A percentile compares a stretch with the other conserved stretches of the same genome.
Conservation (phyloP, 2,888 invertebrate species). For the Omphaloscelis lunosa region DNA sequence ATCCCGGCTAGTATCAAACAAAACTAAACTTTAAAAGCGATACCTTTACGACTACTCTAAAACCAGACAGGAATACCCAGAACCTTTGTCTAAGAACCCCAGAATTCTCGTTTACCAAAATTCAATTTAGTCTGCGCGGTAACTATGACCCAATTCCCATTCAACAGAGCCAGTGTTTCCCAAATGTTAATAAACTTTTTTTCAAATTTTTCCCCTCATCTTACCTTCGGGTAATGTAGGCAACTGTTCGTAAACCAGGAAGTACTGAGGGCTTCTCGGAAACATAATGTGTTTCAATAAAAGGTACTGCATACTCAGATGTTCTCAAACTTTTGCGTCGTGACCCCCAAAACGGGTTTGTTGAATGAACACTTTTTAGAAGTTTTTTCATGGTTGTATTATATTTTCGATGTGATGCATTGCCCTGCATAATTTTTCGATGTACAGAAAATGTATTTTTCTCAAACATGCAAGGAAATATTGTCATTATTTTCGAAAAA, state of each 20-base stretch:
- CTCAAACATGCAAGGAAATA: too few species aligned
- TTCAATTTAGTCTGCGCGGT: conserved; percentile 58
- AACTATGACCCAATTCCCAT: conserved; percentile 59
- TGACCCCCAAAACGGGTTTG: conserved; percentile 19
- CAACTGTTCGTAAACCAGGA: conserved; percentile 50
- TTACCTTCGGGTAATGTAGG: conserved; percentile 51
- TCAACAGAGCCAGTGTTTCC: conserved; percentile 40
- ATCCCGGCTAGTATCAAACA: neutral
- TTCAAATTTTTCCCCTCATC: conserved; percentile 35
- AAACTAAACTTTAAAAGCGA: conserved; percentile 29
- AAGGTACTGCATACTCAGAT: conserved; percentile 53
- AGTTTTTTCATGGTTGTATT: conserved; percentile 12
- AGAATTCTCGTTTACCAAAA: conserved; percentile 50
- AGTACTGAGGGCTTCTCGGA: conserved; percentile 40
- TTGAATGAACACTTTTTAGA: conserved; percentile 20
- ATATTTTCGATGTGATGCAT: conserved; percentile 6
- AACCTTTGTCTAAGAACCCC: conserved; percentile 44
- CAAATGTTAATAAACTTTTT: conserved; percentile 62
- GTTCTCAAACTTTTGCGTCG: conserved; percentile 50
- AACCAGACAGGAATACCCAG: neutral
- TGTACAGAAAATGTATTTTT: too few species aligned
- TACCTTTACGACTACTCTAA: neutral
- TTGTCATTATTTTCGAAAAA: too few species aligned
- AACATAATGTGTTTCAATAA: conserved; percentile 64
- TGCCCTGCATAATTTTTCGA: neutral